Evolutionary conservation across 2,113 vertebrate species (phyloP), one percentile per base, ranked within the genome.

Genomic region (Lutjanus erythropterus): DNA sequence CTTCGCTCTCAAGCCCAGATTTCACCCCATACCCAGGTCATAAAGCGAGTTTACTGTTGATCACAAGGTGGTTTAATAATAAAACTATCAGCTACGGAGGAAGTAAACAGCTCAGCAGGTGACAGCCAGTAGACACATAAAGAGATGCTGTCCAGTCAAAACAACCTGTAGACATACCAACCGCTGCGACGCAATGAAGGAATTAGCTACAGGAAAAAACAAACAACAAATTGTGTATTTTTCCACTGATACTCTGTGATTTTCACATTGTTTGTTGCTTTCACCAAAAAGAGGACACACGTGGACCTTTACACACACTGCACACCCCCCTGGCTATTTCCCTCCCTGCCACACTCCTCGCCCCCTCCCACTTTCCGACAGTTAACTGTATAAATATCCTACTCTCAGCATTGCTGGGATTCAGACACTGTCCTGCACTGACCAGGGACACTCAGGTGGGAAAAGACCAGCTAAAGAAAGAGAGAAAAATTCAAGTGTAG

Each of bases 301-400:
- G 31, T 74, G 80, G 55, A 75, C 29, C 33, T 67, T 47, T 37
- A 52, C 75, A 71, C n/a, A 73, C 74, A 68, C 71, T 25, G 19
- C 70, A 83, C 69, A 69, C 60, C 62, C 88, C 71, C 39, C 52
- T 4, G 25, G 50, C 56, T 77, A 23, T 77, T 84, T 76, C 68
- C 72, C 76, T 84, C 80, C 87, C 68, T 35, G 8, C n/a, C 61
- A 80, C 67, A 12, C 83, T 80, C 71, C 83, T 71, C 18, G 3
- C 76, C 79, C 80, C 89, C 90, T 92, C 92, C 90, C 91, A 85
- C 86, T 62, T 56, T 29, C 53, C 71, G 73, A 77, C 75, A 50
- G 37, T 87, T 37, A 50, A 78, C 84, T 78, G 80, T 88, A 94
- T 94, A 94, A 91, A 94, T 84, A 87, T 80, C 84, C 84, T 58